These are phyloP conservation scores for Anarhynchus alexandrinus DNA, from an alignment of 2,113 vertebrate genomes.

Conservation along the genomic window DNA sequence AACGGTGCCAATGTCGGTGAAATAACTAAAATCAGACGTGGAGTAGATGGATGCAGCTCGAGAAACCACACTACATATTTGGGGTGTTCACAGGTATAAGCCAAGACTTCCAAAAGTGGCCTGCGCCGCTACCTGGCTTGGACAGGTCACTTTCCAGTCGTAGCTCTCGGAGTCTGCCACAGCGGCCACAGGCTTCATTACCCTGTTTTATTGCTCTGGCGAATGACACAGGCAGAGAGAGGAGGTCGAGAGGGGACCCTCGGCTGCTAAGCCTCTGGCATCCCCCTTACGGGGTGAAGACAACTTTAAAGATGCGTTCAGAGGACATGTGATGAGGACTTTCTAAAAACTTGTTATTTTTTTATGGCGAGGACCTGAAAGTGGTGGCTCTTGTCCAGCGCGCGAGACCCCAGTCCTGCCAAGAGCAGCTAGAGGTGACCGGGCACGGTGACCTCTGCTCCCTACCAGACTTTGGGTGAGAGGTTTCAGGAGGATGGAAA, in stretches of 20 bases:
- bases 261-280: neutral
- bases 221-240: neutral
- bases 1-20: fast-evolving
- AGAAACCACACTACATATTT: fast-evolving
- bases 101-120: neutral
- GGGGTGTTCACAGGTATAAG: neutral
- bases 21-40: neutral
- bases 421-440: fast-evolving
- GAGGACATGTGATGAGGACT: fast-evolving
- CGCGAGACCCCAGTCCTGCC: fast-evolving
- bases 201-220: neutral
- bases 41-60: fast-evolving
- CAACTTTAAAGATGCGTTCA: neutral
- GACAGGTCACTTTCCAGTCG: neutral
- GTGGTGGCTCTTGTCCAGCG: fast-evolving
- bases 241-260: neutral
- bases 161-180: neutral
- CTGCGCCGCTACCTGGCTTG: neutral
- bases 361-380: fast-evolving
- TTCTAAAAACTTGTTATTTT: neutral
- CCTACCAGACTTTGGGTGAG: neutral
- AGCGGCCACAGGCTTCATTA: neutral
- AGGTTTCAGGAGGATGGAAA: neutral
- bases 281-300: neutral
- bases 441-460: fast-evolving